Percentiles rank a stretch among this genome's conserved stretches.
Evolutionary conservation across 2,888 invertebrate species (phyloP).

Genomic region (Melinaea menophilus): DNA sequence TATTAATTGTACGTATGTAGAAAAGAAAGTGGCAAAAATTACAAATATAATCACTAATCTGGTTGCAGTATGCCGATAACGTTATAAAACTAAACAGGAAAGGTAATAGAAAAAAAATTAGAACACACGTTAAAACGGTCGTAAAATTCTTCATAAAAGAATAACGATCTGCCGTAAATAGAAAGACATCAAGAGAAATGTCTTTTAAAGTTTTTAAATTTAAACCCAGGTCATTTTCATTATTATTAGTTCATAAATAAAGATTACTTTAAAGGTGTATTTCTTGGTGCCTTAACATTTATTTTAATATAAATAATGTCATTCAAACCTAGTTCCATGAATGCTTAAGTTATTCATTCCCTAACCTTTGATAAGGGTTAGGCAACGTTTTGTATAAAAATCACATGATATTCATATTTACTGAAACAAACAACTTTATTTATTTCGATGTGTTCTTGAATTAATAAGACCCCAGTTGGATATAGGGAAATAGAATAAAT

Average conservation of each 20-base stretch:
- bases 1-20: too few species aligned
- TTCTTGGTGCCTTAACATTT: background rate
- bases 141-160: conserved; percentile 27
- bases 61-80: too few species aligned
- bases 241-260: too few species aligned
- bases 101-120: conserved; percentile 17
- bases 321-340: background rate
- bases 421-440: conserved; percentile 29
- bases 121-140: conserved; percentile 22
- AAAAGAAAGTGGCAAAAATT: too few species aligned
- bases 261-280: too few species aligned
- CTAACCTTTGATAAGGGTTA: conserved; percentile 18
- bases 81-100: background rate
- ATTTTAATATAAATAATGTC: background rate
- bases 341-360: conserved; percentile 7
- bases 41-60: too few species aligned
- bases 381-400: conserved; percentile 21
- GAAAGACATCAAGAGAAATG: conserved; percentile 19
- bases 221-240: too few species aligned
- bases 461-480: conserved; percentile 1
- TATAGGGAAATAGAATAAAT: too few species aligned
- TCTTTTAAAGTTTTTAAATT: background rate
- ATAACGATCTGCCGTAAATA: conserved; percentile 27
- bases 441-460: conserved; percentile 18
- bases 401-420: conserved; percentile 30